Conservation (phyloP, 2,113 vertebrate genomes). For the Erythrolamprus reginae region DNA sequence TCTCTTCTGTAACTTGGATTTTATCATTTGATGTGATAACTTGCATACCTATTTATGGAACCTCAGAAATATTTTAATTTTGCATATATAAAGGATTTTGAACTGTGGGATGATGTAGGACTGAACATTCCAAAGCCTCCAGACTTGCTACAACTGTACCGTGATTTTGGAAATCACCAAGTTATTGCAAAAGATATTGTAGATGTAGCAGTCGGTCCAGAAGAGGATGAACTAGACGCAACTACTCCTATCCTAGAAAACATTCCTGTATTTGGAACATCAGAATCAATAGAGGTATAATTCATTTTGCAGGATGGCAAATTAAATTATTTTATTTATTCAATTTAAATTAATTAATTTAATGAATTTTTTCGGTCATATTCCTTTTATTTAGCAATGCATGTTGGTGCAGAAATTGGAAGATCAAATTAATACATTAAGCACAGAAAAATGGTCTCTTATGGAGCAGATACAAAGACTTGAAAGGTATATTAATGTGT, state of each 20-base stretch:
- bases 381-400: constrained; percentile 76
- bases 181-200: constrained; percentile 71
- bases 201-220: constrained; percentile 85
- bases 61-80: constrained; percentile 11
- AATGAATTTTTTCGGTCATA: constrained; percentile 26
- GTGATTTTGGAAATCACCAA: constrained; percentile 83
- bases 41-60: not conserved
- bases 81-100: constrained; percentile 86
- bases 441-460: constrained; percentile 88
- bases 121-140: constrained; percentile 97
- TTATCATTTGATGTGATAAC: not conserved
- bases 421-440: constrained; percentile 90
- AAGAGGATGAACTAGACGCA: constrained; percentile 77
- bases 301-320: constrained; percentile 23
- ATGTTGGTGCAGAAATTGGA: constrained; percentile 91
- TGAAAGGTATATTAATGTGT: constrained; percentile 76
- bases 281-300: constrained; percentile 67
- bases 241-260: constrained; percentile 63
- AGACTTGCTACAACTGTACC: constrained; percentile 91
- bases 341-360: not conserved
- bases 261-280: constrained; percentile 57
- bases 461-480: constrained; percentile 91
- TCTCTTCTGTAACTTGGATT: not conserved
- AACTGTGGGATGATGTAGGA: constrained; percentile 97
- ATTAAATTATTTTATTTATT: constrained; percentile 9